Evolutionary conservation across 1,140 invertebrate species (phyloP), one percentile per base, ranked within the genome.

Genomic region (Mizuhopecten yessoensis): DNA sequence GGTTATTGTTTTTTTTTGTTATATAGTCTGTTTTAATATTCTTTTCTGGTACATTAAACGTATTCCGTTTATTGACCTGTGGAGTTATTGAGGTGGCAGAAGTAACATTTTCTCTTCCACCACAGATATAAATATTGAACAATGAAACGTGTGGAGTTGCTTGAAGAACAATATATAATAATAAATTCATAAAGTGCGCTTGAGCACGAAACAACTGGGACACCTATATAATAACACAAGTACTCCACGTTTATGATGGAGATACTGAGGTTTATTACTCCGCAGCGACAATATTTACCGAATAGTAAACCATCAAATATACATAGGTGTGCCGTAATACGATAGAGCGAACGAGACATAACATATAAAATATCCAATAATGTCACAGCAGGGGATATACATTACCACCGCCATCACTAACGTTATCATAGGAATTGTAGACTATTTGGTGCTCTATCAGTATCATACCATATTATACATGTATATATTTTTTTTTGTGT

Each of bases 231-330:
- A 75, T 75, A 39, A 39, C 36, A 45, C 17, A 45, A 13, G 17
- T 45, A 1, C 42, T 45, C 0, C 10, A 17, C 9, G 9, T 45
- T 13, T 45, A 45, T 17, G 42, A 45, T 45, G 42, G 42, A 45
- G 9, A 45, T 45, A 10, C 57, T 17, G 9, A 5, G 5, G 9
- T 75, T 75, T 75, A 75, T 75, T n/a, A n/a, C 29, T 75, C 57
- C 57, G n/a, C 5, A 17, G 23, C 57, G 57, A 29, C n/a, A 75
- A 75, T 75, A 75, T 75, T 75, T 75, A 75, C 57, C 57, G 42
- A 75, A n/a, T 75, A 29, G 17, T 75, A 75, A 75, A n/a, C 57
- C n/a, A 75, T 75, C n/a, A 75, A 75, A 17, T 75, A 75, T 75
- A n/a, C 17, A 75, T 75, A 5, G n/a, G 17, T 75, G 23, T 29